phyloP scores from a whole-genome alignment of 2,797 vertebrate species.

The Neosilurus hyrtlii region DNA sequence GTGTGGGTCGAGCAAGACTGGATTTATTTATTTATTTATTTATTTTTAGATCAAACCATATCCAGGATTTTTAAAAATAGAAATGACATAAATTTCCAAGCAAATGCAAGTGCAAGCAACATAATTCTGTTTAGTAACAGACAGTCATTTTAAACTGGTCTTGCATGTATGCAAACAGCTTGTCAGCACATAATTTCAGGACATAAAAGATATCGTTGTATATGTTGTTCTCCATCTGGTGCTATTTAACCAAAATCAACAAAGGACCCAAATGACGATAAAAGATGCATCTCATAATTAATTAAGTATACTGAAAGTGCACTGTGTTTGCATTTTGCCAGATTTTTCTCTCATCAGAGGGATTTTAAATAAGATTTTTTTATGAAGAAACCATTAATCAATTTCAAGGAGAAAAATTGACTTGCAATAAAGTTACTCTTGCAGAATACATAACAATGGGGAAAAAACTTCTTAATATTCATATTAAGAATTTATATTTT shows the following conservation, averaged over 20 bases:
- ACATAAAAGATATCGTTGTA: conserved; percentile 28
- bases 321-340: conserved; percentile 58
- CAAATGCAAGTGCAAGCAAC: background rate
- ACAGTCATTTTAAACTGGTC: background rate
- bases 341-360: conserved; percentile 11
- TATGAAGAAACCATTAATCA: background rate
- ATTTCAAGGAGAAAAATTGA: conserved; percentile 10
- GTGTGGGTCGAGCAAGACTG: background rate
- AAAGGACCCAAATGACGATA: conserved; percentile 58
- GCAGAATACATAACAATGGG: conserved; percentile 2
- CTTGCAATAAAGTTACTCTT: conserved; percentile 2
- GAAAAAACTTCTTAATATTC: background rate
- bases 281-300: conserved; percentile 74
- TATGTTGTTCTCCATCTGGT: conserved; percentile 31
- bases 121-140: background rate
- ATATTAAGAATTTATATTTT: too few species aligned
- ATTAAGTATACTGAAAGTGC: conserved; percentile 8
- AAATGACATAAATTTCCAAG: background rate
- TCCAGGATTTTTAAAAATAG: background rate
- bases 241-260: conserved; percentile 17
- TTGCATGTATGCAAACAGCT: background rate
- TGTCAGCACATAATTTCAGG: conserved; percentile 33
- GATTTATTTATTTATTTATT: too few species aligned
- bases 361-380: background rate
- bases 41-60: background rate